Conservation (phyloP, 2,113 vertebrate genomes). For the Grammomys dolichurus region DNA sequence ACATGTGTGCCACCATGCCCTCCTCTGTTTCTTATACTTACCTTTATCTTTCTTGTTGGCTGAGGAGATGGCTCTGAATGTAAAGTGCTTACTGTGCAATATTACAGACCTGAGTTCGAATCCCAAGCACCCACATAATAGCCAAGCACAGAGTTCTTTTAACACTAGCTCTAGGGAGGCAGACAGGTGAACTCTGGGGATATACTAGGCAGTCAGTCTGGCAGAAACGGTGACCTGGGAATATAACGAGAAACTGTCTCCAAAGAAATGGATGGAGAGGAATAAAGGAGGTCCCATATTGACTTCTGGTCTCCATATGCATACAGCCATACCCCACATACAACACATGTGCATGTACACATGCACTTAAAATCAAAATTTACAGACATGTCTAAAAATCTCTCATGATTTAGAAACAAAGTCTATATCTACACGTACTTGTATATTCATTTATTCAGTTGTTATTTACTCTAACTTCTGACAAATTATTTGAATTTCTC, state of each 20-base stretch:
- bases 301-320: not conserved
- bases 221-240: too few relatives aligned
- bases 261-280: not conserved
- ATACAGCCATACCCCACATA: not conserved
- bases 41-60: not conserved
- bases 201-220: not conserved
- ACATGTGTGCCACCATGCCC: not conserved
- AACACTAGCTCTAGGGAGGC: not conserved
- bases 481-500: slow-evolving; percentile 44
- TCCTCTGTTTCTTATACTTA: not conserved
- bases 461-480: not conserved
- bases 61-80: not conserved
- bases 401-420: not conserved
- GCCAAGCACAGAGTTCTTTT: not conserved
- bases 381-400: not conserved
- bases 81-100: not conserved
- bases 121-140: not conserved
- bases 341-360: not conserved
- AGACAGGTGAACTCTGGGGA: not conserved
- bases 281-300: too few relatives aligned
- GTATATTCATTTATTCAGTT: slow-evolving; percentile 31
- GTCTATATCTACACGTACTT: not conserved
- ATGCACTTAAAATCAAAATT: too few relatives aligned
- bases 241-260: not conserved
- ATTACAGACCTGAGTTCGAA: not conserved